Conservation (phyloP, 2,113 vertebrate species). For the Serilophus lunatus region DNA sequence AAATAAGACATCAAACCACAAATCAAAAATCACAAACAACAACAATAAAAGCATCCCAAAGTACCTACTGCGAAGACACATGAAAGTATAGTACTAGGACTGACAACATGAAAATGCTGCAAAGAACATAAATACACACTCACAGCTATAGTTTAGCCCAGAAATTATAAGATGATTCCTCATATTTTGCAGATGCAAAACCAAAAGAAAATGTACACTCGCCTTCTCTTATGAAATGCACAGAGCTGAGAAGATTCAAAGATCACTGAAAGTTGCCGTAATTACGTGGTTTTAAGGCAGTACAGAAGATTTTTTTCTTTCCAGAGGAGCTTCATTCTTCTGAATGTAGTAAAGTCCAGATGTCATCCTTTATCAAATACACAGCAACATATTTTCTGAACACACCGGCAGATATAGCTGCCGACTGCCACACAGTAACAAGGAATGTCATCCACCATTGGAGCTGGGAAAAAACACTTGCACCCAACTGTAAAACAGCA, state of each 20-base stretch:
- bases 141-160: background rate
- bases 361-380: background rate
- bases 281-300: background rate
- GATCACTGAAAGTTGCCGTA: background rate
- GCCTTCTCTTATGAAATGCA: background rate
- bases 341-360: background rate
- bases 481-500: background rate
- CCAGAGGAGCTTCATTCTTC: background rate
- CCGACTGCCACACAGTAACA: background rate
- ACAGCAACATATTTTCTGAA: background rate
- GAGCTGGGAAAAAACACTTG: background rate
- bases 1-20: background rate
- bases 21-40: background rate
- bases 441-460: background rate
- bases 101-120: background rate
- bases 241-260: background rate
- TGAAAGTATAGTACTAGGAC: background rate
- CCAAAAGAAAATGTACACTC: background rate
- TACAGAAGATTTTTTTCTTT: background rate
- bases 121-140: background rate
- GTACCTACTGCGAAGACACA: background rate
- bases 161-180: background rate
- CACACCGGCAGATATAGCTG: background rate
- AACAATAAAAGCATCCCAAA: background rate
- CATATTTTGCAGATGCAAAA: background rate